These are phyloP conservation scores for Chamaetylas fuelleborni DNA, from an alignment of 2,113 vertebrate genomes.

Conservation along the genomic window DNA sequence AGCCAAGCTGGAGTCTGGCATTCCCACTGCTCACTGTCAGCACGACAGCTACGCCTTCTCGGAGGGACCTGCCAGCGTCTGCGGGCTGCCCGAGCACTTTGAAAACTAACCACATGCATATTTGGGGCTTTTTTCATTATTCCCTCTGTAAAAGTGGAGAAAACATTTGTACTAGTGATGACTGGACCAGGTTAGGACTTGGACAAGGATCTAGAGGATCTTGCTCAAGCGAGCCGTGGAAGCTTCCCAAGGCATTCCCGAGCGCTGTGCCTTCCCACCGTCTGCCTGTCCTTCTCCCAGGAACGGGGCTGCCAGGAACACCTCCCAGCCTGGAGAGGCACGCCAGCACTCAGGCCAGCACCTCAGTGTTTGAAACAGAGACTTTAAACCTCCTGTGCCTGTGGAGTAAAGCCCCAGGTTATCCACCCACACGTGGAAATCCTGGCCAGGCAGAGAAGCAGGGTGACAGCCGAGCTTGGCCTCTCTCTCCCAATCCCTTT, in stretches of 20 bases:
- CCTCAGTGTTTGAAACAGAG: neutral
- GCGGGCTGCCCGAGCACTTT: neutral
- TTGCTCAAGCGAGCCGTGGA: slow-evolving; percentile 34
- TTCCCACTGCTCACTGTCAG: neutral
- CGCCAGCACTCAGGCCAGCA: neutral
- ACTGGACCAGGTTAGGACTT: slow-evolving; percentile 26
- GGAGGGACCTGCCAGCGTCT: neutral
- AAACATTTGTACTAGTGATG: neutral
- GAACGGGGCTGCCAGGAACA: slow-evolving; percentile 25
- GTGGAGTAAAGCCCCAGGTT: slow-evolving; percentile 19
- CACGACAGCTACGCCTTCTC: neutral
- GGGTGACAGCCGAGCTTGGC: neutral
- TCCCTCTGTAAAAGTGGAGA: neutral
- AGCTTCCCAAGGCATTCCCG: slow-evolving; percentile 38
- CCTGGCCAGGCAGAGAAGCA: neutral
- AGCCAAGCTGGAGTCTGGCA: neutral
- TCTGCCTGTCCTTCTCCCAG: slow-evolving; percentile 41
- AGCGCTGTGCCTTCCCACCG: slow-evolving; percentile 40
- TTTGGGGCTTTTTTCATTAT: neutral
- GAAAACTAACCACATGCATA: neutral
- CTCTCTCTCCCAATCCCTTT: neutral
- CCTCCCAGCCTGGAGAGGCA: neutral
- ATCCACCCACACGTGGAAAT: neutral
- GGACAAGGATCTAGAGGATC: slow-evolving; percentile 32
- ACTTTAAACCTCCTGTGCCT: neutral